Evolutionary conservation across 2,797 vertebrate genomes (phyloP), one percentile per base, ranked within the genome.

Genomic region (Hipposideros larvatus): DNA sequence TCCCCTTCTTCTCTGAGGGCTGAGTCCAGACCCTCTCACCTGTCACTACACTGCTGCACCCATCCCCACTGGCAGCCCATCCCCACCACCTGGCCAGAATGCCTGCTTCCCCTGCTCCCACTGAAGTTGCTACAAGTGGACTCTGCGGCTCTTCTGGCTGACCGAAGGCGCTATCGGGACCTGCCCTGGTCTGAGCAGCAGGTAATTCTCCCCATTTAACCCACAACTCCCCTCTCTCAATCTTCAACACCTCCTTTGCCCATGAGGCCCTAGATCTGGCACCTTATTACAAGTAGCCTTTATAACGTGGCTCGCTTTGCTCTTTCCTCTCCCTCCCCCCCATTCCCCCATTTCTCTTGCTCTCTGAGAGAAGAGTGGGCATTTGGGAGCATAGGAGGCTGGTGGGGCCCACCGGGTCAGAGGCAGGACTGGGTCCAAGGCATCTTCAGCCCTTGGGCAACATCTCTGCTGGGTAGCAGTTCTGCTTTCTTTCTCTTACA

Each of bases 111-210:
- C 7, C 98, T 99, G 80, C 93, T 99, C 51, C 99, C 99, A 18
- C 97, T 99, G 97, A 99, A 98, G 98, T 98, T 98, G 86, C 97
- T 99, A 83, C 98, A 97, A 6, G 87, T 98, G 84, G 98, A 98
- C 9, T 95, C 98, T 11, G 97, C 97, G 6, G 97, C 97, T 59
- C 88, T 99, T 94, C 98, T 98, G 96, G 98, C 97, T 88, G 92
- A 99, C 91, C 97, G 98, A 75, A 96, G 97, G 77, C 85, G 87
- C 63, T 99, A 99, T 97, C 97, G 97, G 87, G 96, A 98, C 79
- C 90, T 99, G 68, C 98, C 95, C 46, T 99, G 99, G 99, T 99
- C 99, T 41, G 98, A 98, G 53, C 99, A 99, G 96, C 99, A 99
- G 99, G 99, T 99, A 96, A 95, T 41, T 63, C 24, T 57, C 46